Evolutionary conservation across 2,797 vertebrate species (phyloP).

Genomic region (Oophaga sylvatica): DNA sequence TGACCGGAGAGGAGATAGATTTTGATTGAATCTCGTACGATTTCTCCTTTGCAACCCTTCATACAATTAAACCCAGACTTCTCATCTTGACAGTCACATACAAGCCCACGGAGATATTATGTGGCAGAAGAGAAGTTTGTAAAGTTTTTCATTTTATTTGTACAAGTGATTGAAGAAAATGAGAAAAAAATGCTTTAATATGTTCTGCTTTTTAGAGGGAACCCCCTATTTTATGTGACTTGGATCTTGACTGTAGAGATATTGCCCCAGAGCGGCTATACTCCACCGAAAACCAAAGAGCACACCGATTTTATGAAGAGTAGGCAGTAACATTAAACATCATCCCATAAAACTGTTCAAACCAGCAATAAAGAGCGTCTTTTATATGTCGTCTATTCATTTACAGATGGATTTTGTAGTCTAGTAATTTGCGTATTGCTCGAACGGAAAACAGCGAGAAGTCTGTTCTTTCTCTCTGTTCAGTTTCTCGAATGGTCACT

Average conservation of each 20-base stretch:
- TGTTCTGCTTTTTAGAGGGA: background rate
- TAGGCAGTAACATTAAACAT: conserved; percentile 1
- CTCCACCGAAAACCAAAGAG: background rate
- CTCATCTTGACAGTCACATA: background rate
- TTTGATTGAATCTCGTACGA: background rate
- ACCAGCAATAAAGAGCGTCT: background rate
- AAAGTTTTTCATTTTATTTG: background rate
- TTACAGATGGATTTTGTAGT: background rate
- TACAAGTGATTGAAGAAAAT: background rate
- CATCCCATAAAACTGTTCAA: background rate
- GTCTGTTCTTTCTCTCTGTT: background rate
- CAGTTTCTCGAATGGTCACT: background rate
- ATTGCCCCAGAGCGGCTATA: background rate
- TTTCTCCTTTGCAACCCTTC: too few relatives aligned
- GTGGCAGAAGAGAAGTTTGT: background rate
- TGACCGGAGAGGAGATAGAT: background rate
- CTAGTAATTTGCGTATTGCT: background rate
- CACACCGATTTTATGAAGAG: background rate
- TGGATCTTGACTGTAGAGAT: background rate
- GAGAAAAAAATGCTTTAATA: too few relatives aligned
- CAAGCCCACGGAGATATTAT: background rate
- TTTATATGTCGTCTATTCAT: conserved; percentile 3
- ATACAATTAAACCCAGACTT: background rate
- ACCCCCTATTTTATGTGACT: background rate
- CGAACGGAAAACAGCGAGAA: background rate